Evolutionary conservation across 2,888 invertebrate species (phyloP), one percentile per base, ranked within the genome.

Genomic region (Apomyelois bistriatella): DNA sequence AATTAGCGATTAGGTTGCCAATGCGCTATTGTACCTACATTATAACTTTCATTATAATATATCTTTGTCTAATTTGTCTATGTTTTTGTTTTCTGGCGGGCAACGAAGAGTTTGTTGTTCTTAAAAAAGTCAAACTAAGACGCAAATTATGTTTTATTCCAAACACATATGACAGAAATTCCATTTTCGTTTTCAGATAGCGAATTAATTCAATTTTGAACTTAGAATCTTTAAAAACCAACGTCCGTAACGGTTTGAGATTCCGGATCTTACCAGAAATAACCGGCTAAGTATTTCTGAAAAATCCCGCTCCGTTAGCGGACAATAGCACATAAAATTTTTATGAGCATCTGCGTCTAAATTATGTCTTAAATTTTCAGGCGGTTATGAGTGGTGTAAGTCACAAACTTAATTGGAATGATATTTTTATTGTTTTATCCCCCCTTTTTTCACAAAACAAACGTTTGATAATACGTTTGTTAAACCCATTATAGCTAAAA

Each of bases 331-430:
- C 43, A 52, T 52, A 52, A 52, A 52, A 52, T 1, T 52, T 52
- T 47, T 52, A 52, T 47, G 47, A 46, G 30, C 52, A 47, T 46
- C 52, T 47, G 52, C 37, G 30, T 28, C 46, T 47, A 28, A 52
- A 52, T 52, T 52, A 52, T 52, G 52, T 30, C 40, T 52, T 46
- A 47, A 52, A 52, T 40, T 52, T 47, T 52, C 47, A 37, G 15
- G 28, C 43, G 15, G 22, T 38, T 48, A 13, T 35, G 16, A 6
- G 13, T 15, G 37, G 37, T 12, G 38, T 13, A 28, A 37, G 48
- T 28, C 5, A 38, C 8, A 9, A 38, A 16, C 37, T 37, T 17
- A 17, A n/a, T 22, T 22, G 22, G 3, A 22, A 22, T 22, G 5
- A 22, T 22, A 5, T 22, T 22, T 22, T 22, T 22, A 22, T 22